Conservation (phyloP, 1,140 invertebrate species). For the Tetramorium alpestre region DNA sequence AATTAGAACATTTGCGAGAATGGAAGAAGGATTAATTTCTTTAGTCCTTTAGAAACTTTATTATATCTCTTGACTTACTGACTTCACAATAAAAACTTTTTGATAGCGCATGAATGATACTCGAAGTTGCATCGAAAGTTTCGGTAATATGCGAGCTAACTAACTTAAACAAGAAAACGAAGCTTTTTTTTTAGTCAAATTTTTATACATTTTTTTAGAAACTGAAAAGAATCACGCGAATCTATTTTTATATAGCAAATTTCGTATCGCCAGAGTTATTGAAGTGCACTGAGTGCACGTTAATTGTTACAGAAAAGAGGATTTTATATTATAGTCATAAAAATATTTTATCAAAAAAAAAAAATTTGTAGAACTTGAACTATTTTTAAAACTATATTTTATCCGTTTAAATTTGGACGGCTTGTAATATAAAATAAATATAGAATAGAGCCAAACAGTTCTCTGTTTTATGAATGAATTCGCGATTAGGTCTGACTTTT, state of each 20-base stretch:
- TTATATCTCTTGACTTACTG: not conserved
- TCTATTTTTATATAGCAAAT: not conserved
- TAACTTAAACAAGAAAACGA: not conserved
- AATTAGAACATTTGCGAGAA: constrained; percentile 42
- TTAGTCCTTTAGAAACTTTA: not conserved
- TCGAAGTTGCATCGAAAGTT: not conserved
- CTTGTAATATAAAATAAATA: not conserved
- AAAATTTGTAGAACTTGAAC: not conserved
- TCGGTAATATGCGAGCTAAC: not conserved
- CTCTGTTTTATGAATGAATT: not conserved
- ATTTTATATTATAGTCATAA: not conserved
- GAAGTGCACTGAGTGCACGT: not conserved
- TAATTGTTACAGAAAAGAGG: constrained; percentile 1
- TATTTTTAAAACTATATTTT: not conserved
- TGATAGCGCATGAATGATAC: not conserved
- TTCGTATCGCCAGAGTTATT: not conserved
- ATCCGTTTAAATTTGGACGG: not conserved
- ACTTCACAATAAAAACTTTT: constrained; percentile 25
- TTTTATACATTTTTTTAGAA: not conserved
- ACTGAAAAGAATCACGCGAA: not conserved
- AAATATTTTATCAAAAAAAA: not conserved
- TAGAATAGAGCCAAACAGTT: not conserved
- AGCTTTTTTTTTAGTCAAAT: not conserved
- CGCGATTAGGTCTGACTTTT: not conserved
- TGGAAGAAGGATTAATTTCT: not conserved